Evolutionary conservation across 2,888 invertebrate genomes (phyloP).

Genomic region (Dermolepida albohirtum): DNA sequence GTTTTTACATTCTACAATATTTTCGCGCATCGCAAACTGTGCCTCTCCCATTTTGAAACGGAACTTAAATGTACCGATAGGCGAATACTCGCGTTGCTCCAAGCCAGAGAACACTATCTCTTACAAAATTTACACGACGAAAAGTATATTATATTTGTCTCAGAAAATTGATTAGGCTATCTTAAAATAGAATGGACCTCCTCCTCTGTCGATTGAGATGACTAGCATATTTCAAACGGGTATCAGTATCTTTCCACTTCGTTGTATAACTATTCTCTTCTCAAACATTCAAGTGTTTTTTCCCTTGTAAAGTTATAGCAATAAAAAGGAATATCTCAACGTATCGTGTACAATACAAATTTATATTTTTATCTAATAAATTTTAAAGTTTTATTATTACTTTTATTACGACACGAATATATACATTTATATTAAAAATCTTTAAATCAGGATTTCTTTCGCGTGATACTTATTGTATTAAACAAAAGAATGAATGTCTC

Average conservation of each 20-base stretch:
- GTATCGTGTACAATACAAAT: slow-evolving; percentile 21
- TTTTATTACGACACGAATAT: too few relatives aligned
- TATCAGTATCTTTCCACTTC: slow-evolving; percentile 21
- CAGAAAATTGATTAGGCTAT: slow-evolving; percentile 40
- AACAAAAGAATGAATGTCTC: too few relatives aligned
- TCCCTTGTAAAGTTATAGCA: background rate
- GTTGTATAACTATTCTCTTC: slow-evolving; percentile 11
- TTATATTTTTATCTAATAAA: background rate
- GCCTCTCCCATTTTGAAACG: too few relatives aligned
- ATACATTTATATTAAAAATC: too few relatives aligned
- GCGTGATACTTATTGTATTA: too few relatives aligned
- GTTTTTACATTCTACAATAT: too few relatives aligned
- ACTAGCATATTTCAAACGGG: slow-evolving; percentile 41
- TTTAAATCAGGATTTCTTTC: too few relatives aligned
- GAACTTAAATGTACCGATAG: too few relatives aligned
- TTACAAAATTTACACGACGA: slow-evolving; percentile 23
- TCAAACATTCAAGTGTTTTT: slow-evolving; percentile 33
- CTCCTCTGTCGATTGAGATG: slow-evolving; percentile 40
- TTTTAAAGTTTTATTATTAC: too few relatives aligned
- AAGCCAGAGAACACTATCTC: background rate
- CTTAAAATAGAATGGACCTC: slow-evolving; percentile 38
- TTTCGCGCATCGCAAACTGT: too few relatives aligned
- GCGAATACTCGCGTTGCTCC: too few relatives aligned
- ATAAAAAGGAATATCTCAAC: slow-evolving; percentile 16
- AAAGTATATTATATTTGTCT: slow-evolving; percentile 35